Evolutionary conservation across 1,140 invertebrate genomes (phyloP).

Genomic region (Macrobrachium nipponense): DNA sequence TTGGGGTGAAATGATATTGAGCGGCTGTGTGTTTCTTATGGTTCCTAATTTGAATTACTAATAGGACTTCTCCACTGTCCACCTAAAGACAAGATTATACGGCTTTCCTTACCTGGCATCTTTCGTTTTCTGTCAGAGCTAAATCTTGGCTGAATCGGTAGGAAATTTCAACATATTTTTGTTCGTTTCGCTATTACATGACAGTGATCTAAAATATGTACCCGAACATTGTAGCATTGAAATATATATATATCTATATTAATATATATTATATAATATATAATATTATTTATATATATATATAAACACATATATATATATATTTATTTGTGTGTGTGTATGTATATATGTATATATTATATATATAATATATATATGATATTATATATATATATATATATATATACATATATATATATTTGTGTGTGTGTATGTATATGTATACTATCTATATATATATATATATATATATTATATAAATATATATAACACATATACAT

Average conservation of each 20-base stretch:
- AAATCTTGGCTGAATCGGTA: too few relatives aligned
- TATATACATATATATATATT: conserved; percentile 17
- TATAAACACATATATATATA: background rate
- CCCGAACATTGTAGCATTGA: background rate
- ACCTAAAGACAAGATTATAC: too few relatives aligned
- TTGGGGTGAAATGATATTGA: too few relatives aligned
- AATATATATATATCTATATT: background rate
- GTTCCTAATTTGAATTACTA: too few relatives aligned
- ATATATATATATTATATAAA: background rate
- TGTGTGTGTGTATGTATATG: conserved; percentile 1
- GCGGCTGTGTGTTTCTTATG: too few relatives aligned
- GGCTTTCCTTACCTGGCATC: too few relatives aligned
- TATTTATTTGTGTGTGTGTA: background rate
- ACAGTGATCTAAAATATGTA: too few relatives aligned
- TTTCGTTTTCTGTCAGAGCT: too few relatives aligned
- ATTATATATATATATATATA: background rate
- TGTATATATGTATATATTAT: background rate
- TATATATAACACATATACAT: background rate
- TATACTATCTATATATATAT: background rate
- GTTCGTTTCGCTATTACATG: too few relatives aligned
- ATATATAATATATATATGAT: background rate
- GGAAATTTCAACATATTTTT: too few relatives aligned
- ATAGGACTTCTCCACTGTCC: too few relatives aligned
- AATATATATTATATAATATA: too few relatives aligned
- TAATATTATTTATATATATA: conserved; percentile 19